Base-by-base conservation (phyloP, 1,140 invertebrate species). In the Choristoneura fumiferana region DNA sequence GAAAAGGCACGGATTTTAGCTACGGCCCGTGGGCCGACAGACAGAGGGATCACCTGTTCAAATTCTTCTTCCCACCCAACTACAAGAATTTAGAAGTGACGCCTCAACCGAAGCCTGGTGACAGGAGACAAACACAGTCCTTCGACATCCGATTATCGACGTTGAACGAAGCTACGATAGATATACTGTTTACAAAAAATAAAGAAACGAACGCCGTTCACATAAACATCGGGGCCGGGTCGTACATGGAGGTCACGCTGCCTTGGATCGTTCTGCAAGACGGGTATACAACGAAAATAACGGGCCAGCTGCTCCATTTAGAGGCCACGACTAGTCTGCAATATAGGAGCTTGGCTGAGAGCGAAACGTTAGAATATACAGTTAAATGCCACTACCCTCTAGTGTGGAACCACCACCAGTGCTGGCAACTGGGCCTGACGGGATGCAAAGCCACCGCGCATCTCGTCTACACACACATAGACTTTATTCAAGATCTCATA, bases 1-100 rank as follows among this genome's bases (percentile, higher is more conserved):
- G 97, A 1, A 98, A 98, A 91, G 97, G 92, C 15, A 99, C 98
- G 37, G 97, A 99, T 80, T 97, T 99, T 70, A 98, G 97, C 84
- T 99, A 99, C 76, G 98, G 98, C 1, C 98, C 98, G 3, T 99
- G 98, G 98, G 98, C 97, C 4, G 98, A 99, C 84, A 91, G 98
- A 38, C 98, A 99, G 84, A 92, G 98, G 59, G 98, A 99, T 84
- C 94, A 98, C 87, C 88, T 99, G 12, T 99, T 97, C 84, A 97
- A 95, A 89, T 98, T 99, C 82, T 99, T 99, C 83, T 99, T 96
- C 81, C 98, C 98, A 2, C 94, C 95, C 60, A 95, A 97, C 84
- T 97, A 95, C 85, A 93, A 95, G 71, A 92, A 93, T 43, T 88
- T 95, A 60, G 92, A 94, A 82, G 91, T 95, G 1, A 96, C 95